A percentile compares a stretch with the other conserved stretches of the same genome.
These are phyloP conservation scores for Agrochola macilenta DNA, from an alignment of 2,888 invertebrate species.

Conservation along the genomic window DNA sequence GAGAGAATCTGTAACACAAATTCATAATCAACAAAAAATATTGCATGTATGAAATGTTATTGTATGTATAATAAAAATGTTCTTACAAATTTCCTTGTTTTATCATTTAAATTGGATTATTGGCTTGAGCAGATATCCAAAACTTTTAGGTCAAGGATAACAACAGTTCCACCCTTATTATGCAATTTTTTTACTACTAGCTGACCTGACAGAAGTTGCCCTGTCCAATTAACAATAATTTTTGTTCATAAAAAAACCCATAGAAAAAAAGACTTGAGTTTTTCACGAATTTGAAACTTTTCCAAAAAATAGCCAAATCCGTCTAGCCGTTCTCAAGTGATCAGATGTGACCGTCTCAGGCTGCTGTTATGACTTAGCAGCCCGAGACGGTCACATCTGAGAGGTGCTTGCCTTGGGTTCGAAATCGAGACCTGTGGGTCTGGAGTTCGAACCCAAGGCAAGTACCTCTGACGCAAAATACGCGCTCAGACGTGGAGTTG, in stretches of 20 bases:
- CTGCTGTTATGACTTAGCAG: too few species aligned
- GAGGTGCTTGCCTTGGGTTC: too few species aligned
- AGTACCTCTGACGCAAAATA: too few species aligned
- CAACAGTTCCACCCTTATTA: not conserved
- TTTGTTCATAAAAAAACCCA: not conserved
- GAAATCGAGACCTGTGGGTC: too few species aligned
- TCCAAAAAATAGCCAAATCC: not conserved
- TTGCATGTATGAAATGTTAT: conserved; percentile 48
- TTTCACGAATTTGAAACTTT: not conserved
- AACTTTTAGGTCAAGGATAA: not conserved
- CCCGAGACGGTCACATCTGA: too few species aligned
- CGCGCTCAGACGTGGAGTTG: too few species aligned
- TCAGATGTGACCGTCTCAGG: not conserved
- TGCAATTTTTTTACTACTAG: not conserved
- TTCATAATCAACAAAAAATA: conserved; percentile 39
- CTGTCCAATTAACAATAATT: not conserved
- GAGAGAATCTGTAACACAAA: conserved; percentile 28
- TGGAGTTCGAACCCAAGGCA: too few species aligned
- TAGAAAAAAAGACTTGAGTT: not conserved
- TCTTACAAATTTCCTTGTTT: conserved; percentile 21
- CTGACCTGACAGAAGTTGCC: not conserved
- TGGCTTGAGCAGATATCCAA: not conserved
- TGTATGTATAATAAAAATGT: conserved; percentile 53
- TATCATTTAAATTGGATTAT: not conserved
- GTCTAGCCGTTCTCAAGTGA: not conserved